Evolutionary conservation across 2,113 vertebrate species (phyloP).

Genomic region (Vidua chalybeata): DNA sequence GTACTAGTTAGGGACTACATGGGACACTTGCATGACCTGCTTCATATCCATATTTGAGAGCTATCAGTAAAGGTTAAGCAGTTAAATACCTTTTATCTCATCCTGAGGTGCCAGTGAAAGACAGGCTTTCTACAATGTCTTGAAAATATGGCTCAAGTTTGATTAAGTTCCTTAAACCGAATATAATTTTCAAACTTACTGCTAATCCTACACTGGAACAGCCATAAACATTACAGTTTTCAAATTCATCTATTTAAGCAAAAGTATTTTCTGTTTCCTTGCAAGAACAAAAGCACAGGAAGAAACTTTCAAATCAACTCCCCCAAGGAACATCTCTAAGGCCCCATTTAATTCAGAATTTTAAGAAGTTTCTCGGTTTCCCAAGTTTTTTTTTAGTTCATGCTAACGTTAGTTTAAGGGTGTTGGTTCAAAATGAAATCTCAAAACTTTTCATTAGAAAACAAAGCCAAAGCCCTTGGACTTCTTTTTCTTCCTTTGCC

Average conservation of each 20-base stretch:
- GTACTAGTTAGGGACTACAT: background rate
- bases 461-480: background rate
- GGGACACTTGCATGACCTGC: background rate
- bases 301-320: constrained; percentile 20
- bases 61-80: background rate
- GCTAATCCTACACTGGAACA: background rate
- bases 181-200: background rate
- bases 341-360: constrained; percentile 5
- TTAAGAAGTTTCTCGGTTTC: background rate
- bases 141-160: background rate
- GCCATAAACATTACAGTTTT: background rate
- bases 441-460: constrained; percentile 35
- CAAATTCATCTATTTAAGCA: background rate
- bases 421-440: constrained; percentile 40
- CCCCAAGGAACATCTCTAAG: background rate
- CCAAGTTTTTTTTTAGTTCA: background rate
- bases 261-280: background rate
- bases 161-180: background rate
- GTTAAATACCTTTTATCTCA: background rate
- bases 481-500: constrained; percentile 37
- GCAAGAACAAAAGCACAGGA: constrained; percentile 17
- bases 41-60: background rate
- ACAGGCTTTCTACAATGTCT: background rate
- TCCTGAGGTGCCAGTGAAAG: background rate
- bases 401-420: constrained; percentile 7